These are phyloP conservation scores for Ariolimax columbianus DNA, from an alignment of 2,888 invertebrate species.

Conservation along the genomic window DNA sequence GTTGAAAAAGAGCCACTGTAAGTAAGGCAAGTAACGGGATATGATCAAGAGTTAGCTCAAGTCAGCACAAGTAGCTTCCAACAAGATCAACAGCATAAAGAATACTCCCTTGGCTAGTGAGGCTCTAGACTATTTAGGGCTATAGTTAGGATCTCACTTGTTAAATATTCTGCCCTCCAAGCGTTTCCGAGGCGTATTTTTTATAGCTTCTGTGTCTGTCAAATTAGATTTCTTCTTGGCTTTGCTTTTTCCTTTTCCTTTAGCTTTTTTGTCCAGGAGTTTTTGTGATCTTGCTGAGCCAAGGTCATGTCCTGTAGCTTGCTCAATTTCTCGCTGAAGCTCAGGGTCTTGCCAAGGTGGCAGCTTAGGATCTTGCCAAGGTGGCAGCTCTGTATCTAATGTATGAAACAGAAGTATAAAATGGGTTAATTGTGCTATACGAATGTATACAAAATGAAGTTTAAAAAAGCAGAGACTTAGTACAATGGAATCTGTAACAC, in stretches of 20 bases:
- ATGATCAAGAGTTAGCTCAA: too few relatives aligned
- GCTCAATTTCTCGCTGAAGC: slow-evolving; percentile 81
- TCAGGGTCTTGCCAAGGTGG: slow-evolving; percentile 81
- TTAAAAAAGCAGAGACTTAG: too few relatives aligned
- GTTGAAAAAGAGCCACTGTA: too few relatives aligned
- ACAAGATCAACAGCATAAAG: too few relatives aligned
- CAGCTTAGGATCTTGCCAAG: slow-evolving; percentile 78
- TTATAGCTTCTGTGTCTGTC: slow-evolving; percentile 79
- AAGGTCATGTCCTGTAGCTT: slow-evolving; percentile 81
- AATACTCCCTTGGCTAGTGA: too few relatives aligned
- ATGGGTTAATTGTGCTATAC: too few relatives aligned
- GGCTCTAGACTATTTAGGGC: too few relatives aligned
- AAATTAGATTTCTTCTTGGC: slow-evolving; percentile 77
- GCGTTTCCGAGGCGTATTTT: slow-evolving; percentile 79
- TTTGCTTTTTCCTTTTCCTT: slow-evolving; percentile 68
- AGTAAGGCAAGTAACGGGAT: too few relatives aligned
- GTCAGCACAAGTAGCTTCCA: too few relatives aligned
- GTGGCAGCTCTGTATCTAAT: slow-evolving; percentile 59
- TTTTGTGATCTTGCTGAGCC: slow-evolving; percentile 74
- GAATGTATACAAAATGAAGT: too few relatives aligned
- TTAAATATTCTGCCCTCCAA: slow-evolving; percentile 81
- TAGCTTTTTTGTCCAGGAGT: slow-evolving; percentile 51
- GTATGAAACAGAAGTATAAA: too few relatives aligned
- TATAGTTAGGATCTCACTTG: slow-evolving; percentile 74
- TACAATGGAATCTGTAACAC: too few relatives aligned